Percentiles rank a stretch among this genome's conserved stretches.
Evolutionary conservation across 2,113 vertebrate species (phyloP).

Genomic region (Tricholaema leucomelas): DNA sequence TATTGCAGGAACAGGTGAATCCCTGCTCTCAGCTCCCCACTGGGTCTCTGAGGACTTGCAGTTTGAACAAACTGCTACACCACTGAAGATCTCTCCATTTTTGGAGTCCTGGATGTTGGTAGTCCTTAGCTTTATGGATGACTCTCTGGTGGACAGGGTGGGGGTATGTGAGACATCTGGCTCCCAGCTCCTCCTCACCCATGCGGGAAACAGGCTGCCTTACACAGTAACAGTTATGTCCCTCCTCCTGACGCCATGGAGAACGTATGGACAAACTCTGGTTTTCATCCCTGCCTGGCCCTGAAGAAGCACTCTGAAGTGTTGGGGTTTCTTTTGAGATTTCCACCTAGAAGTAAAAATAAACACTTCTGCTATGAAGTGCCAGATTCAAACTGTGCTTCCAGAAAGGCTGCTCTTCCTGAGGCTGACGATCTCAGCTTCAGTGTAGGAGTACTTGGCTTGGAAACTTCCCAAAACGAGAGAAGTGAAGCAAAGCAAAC

Average conservation of each 20-base stretch:
- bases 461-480: neutral
- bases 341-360: neutral
- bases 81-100: neutral
- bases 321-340: neutral
- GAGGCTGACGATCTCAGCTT: neutral
- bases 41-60: neutral
- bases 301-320: neutral
- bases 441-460: neutral
- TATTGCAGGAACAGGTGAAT: neutral
- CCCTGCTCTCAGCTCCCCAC: neutral
- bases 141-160: neutral
- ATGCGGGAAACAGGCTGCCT: neutral
- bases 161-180: neutral
- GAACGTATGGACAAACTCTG: neutral
- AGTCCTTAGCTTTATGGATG: neutral
- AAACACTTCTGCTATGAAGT: neutral
- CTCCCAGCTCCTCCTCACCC: neutral
- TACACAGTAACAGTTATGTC: neutral
- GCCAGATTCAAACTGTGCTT: neutral
- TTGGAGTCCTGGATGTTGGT: neutral
- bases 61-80: neutral
- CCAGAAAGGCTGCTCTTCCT: neutral
- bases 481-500: neutral
- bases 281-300: neutral
- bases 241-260: neutral